Evolutionary conservation across 2,113 vertebrate genomes (phyloP).

Genomic region (Marcusenius ussheri): DNA sequence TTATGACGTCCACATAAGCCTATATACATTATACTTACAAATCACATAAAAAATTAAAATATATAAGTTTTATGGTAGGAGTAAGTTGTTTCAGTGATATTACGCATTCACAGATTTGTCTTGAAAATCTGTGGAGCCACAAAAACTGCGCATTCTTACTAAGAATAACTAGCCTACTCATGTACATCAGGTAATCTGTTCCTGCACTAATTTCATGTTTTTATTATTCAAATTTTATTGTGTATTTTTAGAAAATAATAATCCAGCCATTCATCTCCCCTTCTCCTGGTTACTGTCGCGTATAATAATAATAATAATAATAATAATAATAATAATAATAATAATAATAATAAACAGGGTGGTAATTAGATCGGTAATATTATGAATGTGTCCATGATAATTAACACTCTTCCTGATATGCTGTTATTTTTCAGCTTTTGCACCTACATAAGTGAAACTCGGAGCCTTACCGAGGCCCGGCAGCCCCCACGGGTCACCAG

Average conservation of each 20-base stretch:
- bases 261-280: background rate
- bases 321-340: background rate
- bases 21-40: background rate
- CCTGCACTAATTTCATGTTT: background rate
- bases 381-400: background rate
- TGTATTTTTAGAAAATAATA: background rate
- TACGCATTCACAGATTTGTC: background rate
- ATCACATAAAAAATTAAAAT: background rate
- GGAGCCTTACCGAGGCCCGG: constrained; percentile 69
- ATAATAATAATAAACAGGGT: background rate
- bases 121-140: background rate
- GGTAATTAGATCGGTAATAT: background rate
- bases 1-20: background rate
- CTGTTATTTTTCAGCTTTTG: background rate
- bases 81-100: background rate
- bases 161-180: background rate
- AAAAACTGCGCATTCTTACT: background rate
- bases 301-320: background rate
- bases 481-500: constrained; percentile 80
- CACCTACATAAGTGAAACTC: background rate
- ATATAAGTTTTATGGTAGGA: background rate
- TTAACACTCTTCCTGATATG: background rate
- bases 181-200: background rate
- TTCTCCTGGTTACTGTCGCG: background rate
- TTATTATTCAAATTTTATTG: background rate